Conservation (phyloP, 2,113 vertebrate species). For the Tragelaphus buxtoni region DNA sequence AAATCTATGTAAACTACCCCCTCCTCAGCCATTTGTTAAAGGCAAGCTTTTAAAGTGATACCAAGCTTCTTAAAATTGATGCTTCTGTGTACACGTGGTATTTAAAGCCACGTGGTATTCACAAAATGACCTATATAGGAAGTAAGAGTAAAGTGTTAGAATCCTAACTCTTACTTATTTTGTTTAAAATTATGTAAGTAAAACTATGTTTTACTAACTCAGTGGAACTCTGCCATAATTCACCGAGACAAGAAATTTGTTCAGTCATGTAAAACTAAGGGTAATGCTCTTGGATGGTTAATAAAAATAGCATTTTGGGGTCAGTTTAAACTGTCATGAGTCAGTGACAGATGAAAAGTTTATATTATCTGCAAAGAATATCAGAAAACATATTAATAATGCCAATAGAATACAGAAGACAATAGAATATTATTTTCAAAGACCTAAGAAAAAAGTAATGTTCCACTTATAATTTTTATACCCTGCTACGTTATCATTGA, state of each 20-base stretch:
- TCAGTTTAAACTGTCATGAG: neutral
- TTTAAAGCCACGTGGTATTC: neutral
- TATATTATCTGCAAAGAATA: neutral
- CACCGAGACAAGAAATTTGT: neutral
- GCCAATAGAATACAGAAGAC: neutral
- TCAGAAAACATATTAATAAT: neutral
- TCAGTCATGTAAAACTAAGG: slow-evolving; percentile 16
- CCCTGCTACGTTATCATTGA: slow-evolving; percentile 22
- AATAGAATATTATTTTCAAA: slow-evolving; percentile 14
- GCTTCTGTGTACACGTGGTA: neutral
- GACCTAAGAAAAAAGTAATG: neutral
- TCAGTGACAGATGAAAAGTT: neutral
- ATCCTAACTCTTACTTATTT: slow-evolving; percentile 26
- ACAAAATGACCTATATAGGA: neutral
- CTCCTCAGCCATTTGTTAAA: neutral
- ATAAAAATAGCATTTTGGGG: neutral
- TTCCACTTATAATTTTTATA: slow-evolving; percentile 28
- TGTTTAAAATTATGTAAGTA: slow-evolving; percentile 23
- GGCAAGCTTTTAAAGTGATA: neutral
- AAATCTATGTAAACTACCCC: neutral
- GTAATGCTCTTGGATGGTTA: neutral
- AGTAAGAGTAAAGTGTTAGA: neutral
- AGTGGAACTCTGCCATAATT: neutral
- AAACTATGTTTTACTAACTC: slow-evolving; percentile 19
- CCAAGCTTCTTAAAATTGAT: neutral